Evolutionary conservation across 2,797 vertebrate genomes (phyloP).

Genomic region (Nyctalus aviator): DNA sequence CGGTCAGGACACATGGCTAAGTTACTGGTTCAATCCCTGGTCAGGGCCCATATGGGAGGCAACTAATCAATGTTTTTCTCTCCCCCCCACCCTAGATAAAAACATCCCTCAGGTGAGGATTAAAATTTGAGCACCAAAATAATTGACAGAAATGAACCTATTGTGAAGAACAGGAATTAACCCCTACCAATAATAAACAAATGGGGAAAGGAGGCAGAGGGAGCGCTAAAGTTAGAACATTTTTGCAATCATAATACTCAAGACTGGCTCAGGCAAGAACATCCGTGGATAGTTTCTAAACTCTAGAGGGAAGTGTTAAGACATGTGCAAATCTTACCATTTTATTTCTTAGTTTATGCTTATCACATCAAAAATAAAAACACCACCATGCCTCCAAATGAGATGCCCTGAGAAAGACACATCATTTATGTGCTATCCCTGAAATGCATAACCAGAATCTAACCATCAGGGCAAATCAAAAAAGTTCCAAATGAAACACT

Average conservation of each 20-base stretch:
- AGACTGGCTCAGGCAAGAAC: background rate
- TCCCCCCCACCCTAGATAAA: background rate
- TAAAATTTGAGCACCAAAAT: constrained; percentile 27
- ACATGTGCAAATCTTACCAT: background rate
- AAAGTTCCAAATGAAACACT: background rate
- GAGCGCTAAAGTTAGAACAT: background rate
- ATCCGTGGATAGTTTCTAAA: background rate
- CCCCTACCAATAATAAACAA: background rate
- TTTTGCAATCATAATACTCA: background rate
- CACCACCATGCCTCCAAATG: background rate
- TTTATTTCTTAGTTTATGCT: background rate
- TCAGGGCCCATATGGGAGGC: background rate
- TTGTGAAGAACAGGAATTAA: background rate
- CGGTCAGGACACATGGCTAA: background rate
- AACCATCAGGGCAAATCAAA: background rate
- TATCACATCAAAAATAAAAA: background rate
- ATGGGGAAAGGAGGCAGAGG: background rate
- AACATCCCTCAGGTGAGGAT: background rate
- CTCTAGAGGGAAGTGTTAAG: background rate
- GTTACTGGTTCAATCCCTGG: background rate
- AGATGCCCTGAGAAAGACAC: background rate
- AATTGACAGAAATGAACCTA: constrained; percentile 16
- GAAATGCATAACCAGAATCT: background rate
- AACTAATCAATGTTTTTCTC: background rate
- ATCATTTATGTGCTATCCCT: background rate